Evolutionary conservation across 2,888 invertebrate species (phyloP).

Genomic region (Lasioglossum lativentre): DNA sequence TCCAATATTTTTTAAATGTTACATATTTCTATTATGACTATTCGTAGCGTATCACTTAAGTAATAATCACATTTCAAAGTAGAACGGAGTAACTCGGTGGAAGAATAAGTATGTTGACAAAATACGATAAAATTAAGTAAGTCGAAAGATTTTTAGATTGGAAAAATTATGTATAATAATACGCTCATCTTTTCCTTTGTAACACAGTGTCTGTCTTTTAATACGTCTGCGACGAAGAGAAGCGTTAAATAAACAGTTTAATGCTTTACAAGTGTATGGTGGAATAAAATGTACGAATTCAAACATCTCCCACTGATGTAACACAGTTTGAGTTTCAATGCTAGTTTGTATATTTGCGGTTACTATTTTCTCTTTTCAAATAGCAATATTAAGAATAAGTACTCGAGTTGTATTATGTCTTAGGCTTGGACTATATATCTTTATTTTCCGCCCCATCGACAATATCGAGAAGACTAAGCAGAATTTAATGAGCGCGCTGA

Average conservation of each 20-base stretch:
- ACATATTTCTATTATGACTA: constrained; percentile 44
- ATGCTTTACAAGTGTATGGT: constrained; percentile 39
- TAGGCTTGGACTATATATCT: neutral
- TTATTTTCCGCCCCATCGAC: neutral
- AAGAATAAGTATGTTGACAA: constrained; percentile 35
- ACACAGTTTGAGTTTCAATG: constrained; percentile 11
- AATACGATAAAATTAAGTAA: constrained; percentile 23
- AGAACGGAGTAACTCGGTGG: constrained; percentile 16
- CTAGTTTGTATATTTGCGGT: constrained; percentile 19
- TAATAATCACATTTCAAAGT: constrained; percentile 30
- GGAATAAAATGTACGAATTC: constrained; percentile 34
- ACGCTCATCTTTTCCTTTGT: constrained; percentile 39
- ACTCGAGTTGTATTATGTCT: constrained; percentile 14
- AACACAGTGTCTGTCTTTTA: constrained; percentile 49
- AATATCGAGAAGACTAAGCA: neutral
- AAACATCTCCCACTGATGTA: constrained; percentile 38
- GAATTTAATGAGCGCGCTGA: constrained; percentile 8
- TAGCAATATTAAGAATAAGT: constrained; percentile 25
- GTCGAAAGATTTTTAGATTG: constrained; percentile 24
- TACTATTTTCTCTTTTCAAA: neutral
- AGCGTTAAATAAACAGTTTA: constrained; percentile 47
- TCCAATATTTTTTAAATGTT: constrained; percentile 59
- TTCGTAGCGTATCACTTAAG: constrained; percentile 43
- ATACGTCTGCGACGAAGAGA: constrained; percentile 33
- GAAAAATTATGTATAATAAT: constrained; percentile 48